Percentiles rank a stretch among this genome's conserved stretches.
Evolutionary conservation across 2,888 invertebrate genomes (phyloP).

Genomic region (Macrosiphum euphorbiae): DNA sequence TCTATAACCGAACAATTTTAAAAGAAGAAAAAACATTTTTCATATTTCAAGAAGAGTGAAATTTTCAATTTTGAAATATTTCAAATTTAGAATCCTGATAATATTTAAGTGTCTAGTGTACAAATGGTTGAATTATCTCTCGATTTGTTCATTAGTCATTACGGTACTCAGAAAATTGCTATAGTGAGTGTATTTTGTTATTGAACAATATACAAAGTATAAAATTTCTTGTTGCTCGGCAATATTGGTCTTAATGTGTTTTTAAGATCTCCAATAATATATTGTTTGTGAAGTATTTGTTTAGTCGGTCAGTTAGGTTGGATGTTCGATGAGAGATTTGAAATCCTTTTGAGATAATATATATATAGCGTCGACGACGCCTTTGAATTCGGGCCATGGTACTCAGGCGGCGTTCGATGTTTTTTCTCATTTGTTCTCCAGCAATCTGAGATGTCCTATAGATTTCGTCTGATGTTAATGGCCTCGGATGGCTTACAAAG

Average conservation of each 20-base stretch:
- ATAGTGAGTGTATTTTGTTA: not conserved
- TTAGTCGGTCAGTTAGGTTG: not conserved
- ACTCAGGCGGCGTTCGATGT: not conserved
- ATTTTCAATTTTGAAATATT: no score
- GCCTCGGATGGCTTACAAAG: not conserved
- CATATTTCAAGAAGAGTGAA: no score
- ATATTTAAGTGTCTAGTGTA: not conserved
- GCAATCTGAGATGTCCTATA: conserved; percentile 11
- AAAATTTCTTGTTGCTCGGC: not conserved
- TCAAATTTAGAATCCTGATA: no score
- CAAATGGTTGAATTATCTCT: not conserved
- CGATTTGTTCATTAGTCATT: not conserved
- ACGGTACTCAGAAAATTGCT: not conserved
- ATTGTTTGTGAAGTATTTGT: not conserved
- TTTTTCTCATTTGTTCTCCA: conserved; percentile 37
- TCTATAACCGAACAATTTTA: no score
- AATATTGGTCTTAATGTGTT: not conserved
- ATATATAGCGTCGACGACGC: not conserved
- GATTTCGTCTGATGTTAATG: conserved; percentile 19
- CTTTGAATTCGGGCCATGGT: not conserved
- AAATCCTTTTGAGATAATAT: not conserved
- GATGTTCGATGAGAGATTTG: not conserved
- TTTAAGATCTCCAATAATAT: not conserved
- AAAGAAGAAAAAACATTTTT: no score
- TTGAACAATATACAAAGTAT: not conserved